Evolutionary conservation across 2,888 invertebrate species (phyloP).

Genomic region (Oligia fasciuncula): DNA sequence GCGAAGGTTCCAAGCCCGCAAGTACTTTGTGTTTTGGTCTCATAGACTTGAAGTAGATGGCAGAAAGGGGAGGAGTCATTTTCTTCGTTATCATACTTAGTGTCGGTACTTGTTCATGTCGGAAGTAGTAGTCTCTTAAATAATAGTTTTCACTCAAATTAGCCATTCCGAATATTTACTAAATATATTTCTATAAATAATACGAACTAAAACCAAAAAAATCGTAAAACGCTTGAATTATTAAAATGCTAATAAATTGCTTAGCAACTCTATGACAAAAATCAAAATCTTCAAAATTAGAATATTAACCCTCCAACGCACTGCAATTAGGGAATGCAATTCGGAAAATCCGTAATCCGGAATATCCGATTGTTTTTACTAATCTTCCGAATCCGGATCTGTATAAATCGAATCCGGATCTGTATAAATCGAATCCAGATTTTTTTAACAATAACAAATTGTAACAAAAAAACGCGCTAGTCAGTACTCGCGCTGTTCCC

Average conservation of each 20-base stretch:
- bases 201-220: background rate
- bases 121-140: constrained; percentile 79
- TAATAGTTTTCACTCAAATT: constrained; percentile 79
- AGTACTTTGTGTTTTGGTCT: constrained; percentile 76
- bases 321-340: background rate
- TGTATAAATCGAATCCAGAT: background rate
- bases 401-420: background rate
- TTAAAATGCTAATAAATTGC: constrained; percentile 16
- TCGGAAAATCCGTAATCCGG: background rate
- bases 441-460: background rate
- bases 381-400: background rate
- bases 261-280: constrained; percentile 22
- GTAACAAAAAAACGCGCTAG: background rate
- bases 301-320: background rate
- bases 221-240: background rate
- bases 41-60: constrained; percentile 85
- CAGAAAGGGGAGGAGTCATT: constrained; percentile 80
- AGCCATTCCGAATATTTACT: constrained; percentile 68
- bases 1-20: constrained; percentile 82
- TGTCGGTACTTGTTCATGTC: constrained; percentile 82
- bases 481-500: background rate
- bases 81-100: constrained; percentile 80
- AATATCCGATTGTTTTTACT: background rate
- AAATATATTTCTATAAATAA: constrained; percentile 16
- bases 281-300: constrained; percentile 1